Evolutionary conservation across 2,113 vertebrate species (phyloP), one percentile per base, ranked within the genome.

Genomic region (Rhegmatorhina hoffmannsi): DNA sequence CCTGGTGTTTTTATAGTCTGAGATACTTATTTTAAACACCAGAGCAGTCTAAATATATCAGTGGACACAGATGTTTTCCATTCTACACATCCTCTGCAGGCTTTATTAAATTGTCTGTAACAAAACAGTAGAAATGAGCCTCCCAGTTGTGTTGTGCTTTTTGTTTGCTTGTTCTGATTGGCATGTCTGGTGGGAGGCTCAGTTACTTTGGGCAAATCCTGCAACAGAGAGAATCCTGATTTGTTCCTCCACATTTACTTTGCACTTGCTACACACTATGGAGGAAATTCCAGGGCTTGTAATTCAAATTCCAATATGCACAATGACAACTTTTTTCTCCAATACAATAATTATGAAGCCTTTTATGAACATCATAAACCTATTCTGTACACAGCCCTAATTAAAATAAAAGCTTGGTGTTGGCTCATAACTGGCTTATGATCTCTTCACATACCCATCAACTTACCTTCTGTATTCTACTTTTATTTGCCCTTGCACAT

Each of bases 401-500:
- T 84, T 40, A 85, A 92, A 87, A 74, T n/a, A 67, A 90, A 82
- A 94, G 44, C 43, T 70, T 85, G 18, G 15, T 55, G 3, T 43
- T 83, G 44, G 70, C 75, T 52, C 31, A 6, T 62, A 79, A 47
- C 25, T 88, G 58, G 17, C 56, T 55, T 83, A 43, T 72, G 76
- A 55, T 75, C 23, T 88, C 38, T 6, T 91, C 49, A 38, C 47
- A 55, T 52, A 67, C 4, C 43, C 66, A 70, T 62, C 70, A 72
- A 49, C 28, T n/a, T n/a, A 55, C 43, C 66, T 79, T 46, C 58
- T 75, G 21, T 34, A 46, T 72, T 86, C 88, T 92, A 70, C 25
- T 88, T 92, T 92, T 75, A 83, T 92, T 63, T 88, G 31, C 67
- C 72, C 75, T 64, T 90, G 60, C 62, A 89, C 78, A n/a, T 94